Conservation (phyloP, 1,140 invertebrate species). For the Ostrea denselamellosa region DNA sequence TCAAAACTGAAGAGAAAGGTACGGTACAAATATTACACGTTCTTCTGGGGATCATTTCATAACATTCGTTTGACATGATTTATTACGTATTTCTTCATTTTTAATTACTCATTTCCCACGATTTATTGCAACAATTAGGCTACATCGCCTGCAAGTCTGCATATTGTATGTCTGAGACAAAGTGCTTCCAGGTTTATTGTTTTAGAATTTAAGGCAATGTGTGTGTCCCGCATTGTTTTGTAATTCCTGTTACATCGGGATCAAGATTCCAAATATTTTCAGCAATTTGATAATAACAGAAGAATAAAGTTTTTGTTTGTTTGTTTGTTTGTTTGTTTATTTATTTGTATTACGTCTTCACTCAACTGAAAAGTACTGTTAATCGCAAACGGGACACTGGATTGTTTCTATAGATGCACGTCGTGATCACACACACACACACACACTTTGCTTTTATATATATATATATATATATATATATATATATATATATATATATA, state of each 20-base stretch:
- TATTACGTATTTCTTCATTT: conserved; percentile 28
- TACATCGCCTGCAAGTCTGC: conserved; percentile 28
- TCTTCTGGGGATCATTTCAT: not conserved
- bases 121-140: conserved; percentile 39
- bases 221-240: conserved; percentile 21
- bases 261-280: not conserved
- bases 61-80: not conserved
- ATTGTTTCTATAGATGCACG: too few species aligned
- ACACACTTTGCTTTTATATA: too few species aligned
- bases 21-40: conserved; percentile 10
- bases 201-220: conserved; percentile 17
- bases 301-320: too few species aligned
- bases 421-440: too few species aligned
- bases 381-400: too few species aligned
- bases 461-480: too few species aligned
- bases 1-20: not conserved
- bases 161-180: conserved; percentile 12
- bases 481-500: too few species aligned
- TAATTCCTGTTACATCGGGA: conserved; percentile 11
- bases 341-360: too few species aligned
- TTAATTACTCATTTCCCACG: conserved; percentile 30
- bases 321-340: too few species aligned
- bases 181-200: not conserved
- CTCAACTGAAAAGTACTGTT: too few species aligned
- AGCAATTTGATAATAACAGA: too few species aligned